Evolutionary conservation across 2,113 vertebrate species (phyloP), one percentile per base, ranked within the genome.

Genomic region (Gopherus flavomarginatus): DNA sequence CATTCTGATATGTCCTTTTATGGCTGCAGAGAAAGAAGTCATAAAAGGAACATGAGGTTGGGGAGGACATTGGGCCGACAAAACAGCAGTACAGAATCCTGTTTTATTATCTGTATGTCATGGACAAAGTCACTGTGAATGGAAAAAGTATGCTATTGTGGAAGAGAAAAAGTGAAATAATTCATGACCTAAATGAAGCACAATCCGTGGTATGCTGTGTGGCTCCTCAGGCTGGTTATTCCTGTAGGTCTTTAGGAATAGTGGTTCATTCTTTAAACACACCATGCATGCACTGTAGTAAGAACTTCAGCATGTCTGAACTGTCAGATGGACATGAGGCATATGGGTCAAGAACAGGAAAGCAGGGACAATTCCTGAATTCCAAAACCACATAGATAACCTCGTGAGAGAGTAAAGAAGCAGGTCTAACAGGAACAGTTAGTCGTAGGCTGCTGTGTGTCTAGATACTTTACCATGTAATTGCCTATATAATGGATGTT

Each of bases 291-390:
- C 13, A 24, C 22, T 44, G 42, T 29, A 47, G 4, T 44, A 78
- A 78, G 75, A 78, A 78, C 22, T 78, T 78, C 75, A 78, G 44
- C 12, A 27, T 27, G 75, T 2, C 17, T 1, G 29, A 8, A n/a
- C 44, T 77, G 17, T 38, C 17, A 1, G 0, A 0, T 47, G 82
- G 52, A 29, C 22, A 22, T 1, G 3, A 59, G 14, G 6, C 35
- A 27, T 29, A 59, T 44, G 2, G 11, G 4, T n/a, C 31, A 31
- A 17, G 57, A 19, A 4, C 27, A 47, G 8, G 77, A 42, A 9
- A 10, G 0, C 0, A 9, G 59, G 13, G 4, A 11, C 17, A 9
- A 3, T 1, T 27, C 26, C 13, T 26, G n/a, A 21, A 9, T 11
- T 17, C n/a, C 16, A 69, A n/a, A 69, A 69, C 62, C 22, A 19